Conservation (phyloP, 2,797 vertebrate genomes). For the Sebastes dallii region DNA sequence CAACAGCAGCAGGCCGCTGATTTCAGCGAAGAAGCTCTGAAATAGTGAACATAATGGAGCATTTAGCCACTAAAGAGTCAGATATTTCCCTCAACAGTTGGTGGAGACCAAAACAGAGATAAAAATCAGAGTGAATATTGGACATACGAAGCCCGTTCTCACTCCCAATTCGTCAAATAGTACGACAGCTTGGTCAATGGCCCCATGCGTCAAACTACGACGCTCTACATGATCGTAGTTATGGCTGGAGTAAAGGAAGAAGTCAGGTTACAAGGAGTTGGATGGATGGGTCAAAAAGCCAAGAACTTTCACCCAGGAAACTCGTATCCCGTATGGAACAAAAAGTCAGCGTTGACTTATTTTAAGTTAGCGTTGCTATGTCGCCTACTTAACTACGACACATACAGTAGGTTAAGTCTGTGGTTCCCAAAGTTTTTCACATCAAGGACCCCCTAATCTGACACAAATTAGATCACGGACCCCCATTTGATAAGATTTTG, state of each 20-base stretch:
- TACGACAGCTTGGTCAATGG: too few relatives aligned
- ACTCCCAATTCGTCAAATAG: not conserved
- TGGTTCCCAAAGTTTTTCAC: too few relatives aligned
- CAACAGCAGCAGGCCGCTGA: too few relatives aligned
- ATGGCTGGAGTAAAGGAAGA: accelerated
- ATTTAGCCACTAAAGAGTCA: not conserved
- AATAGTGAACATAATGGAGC: not conserved
- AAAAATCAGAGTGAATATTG: not conserved
- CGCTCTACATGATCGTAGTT: accelerated
- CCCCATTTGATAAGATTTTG: too few relatives aligned
- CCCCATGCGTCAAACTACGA: not conserved
- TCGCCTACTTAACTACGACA: too few relatives aligned
- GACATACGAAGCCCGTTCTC: not conserved
- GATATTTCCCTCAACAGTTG: not conserved
- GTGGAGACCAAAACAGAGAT: not conserved
- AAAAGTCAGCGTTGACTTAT: too few relatives aligned
- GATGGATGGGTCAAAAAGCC: too few relatives aligned
- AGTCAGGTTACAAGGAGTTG: not conserved
- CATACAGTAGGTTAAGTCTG: too few relatives aligned
- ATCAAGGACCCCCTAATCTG: too few relatives aligned
- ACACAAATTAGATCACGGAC: too few relatives aligned
- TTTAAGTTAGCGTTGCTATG: accelerated
- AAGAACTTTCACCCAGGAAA: too few relatives aligned
- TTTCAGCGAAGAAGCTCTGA: not conserved
- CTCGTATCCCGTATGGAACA: too few relatives aligned